phyloP scores from a whole-genome alignment of 2,888 invertebrate species.

The Chelonus formosanus region DNA sequence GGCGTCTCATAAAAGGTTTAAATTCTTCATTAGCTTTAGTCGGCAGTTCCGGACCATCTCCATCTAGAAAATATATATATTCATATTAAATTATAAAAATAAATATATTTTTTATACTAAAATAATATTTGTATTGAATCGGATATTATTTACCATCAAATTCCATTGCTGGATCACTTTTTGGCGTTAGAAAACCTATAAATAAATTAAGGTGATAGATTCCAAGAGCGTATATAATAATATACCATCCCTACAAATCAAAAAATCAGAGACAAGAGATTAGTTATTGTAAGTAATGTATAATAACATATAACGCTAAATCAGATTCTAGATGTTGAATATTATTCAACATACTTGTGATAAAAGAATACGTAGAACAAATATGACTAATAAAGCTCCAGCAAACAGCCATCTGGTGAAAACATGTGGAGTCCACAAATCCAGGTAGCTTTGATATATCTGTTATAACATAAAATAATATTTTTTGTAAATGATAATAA shows the following conservation, averaged over 20 bases:
- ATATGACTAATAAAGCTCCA: conserved; percentile 74
- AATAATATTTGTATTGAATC: background rate
- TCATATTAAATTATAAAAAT: too few relatives aligned
- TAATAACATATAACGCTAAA: background rate
- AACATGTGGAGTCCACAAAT: conserved; percentile 86
- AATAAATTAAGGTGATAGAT: conserved; percentile 99
- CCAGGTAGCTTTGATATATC: conserved; percentile 86
- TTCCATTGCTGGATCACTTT: conserved; percentile 97
- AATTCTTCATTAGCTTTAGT: conserved; percentile 97
- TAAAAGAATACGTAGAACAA: conserved; percentile 82
- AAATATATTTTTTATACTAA: too few relatives aligned
- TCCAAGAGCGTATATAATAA: conserved; percentile 97
- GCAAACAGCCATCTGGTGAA: conserved; percentile 84
- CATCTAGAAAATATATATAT: conserved; percentile 66
- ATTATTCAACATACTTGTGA: conserved; percentile 73
- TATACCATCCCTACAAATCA: conserved; percentile 95
- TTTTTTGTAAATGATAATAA: background rate
- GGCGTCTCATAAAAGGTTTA: conserved; percentile 92
- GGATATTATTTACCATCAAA: conserved; percentile 77
- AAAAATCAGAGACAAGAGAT: conserved; percentile 35
- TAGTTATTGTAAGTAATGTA: background rate
- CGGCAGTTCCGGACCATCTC: conserved; percentile 90
- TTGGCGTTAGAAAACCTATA: conserved; percentile 99
- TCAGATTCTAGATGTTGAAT: conserved; percentile 19
- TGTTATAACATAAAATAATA: conserved; percentile 54